Evolutionary conservation across 2,888 invertebrate genomes (phyloP).

Genomic region (Drosophila rellima): DNA sequence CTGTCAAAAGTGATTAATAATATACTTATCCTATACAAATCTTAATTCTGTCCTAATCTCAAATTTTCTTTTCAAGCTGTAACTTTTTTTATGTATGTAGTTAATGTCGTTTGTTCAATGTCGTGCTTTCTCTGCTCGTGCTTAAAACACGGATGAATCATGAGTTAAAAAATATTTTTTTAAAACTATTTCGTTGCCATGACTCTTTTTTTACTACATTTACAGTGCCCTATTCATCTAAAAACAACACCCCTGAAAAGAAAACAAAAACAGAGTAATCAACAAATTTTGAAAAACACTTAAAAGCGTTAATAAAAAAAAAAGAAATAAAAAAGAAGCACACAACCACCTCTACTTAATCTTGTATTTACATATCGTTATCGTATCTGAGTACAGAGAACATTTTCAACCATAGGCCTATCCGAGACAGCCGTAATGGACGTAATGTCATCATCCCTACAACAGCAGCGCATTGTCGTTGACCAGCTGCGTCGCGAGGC

Average conservation of each 20-base stretch:
- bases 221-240: constrained; percentile 50
- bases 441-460: constrained; percentile 97
- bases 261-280: constrained; percentile 9
- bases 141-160: constrained; percentile 22
- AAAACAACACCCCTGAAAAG: constrained; percentile 19
- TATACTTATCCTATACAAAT: constrained; percentile 8
- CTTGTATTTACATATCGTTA: constrained; percentile 69
- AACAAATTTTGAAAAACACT: constrained; percentile 3
- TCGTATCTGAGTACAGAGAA: constrained; percentile 70
- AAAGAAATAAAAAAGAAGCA: constrained; percentile 38
- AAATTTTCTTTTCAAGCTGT: constrained; percentile 43
- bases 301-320: background rate
- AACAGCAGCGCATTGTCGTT: constrained; percentile 95
- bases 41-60: constrained; percentile 15
- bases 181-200: constrained; percentile 48
- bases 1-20: constrained; percentile 4
- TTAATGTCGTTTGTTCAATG: constrained; percentile 44
- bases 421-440: constrained; percentile 96
- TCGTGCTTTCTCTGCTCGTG: constrained; percentile 41
- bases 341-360: constrained; percentile 59
- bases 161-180: constrained; percentile 33
- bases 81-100: constrained; percentile 32
- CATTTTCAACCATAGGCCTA: constrained; percentile 91
- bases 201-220: constrained; percentile 60
- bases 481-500: constrained; percentile 97